Evolutionary conservation across 2,113 vertebrate species (phyloP).

Genomic region (Empidonax alnorum): DNA sequence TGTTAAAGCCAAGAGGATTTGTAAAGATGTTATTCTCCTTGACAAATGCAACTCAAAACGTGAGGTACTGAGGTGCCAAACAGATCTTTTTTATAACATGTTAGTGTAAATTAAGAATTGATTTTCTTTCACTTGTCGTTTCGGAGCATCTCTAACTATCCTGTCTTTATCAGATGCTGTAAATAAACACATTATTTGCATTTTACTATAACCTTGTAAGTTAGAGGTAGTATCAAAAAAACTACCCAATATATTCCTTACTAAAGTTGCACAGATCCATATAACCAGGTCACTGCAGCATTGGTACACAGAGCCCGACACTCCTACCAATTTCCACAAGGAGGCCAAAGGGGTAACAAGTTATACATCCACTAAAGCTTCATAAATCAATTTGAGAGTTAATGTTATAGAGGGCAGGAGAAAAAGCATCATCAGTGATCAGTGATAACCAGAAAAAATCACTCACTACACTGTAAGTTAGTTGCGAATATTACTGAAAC

Average conservation of each 20-base stretch:
- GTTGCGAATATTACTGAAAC: not conserved
- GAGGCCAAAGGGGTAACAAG: conserved; percentile 11
- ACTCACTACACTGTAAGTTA: not conserved
- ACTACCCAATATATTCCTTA: not conserved
- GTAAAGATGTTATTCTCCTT: not conserved
- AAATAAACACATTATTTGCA: not conserved
- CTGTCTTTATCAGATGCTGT: conserved; percentile 27
- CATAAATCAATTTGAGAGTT: conserved; percentile 65
- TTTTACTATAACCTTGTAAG: conserved; percentile 23
- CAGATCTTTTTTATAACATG: not conserved
- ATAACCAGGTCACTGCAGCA: conserved; percentile 28
- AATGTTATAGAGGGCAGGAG: conserved; percentile 16
- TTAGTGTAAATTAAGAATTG: conserved; percentile 49
- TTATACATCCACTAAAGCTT: conserved; percentile 19
- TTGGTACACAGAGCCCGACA: not conserved
- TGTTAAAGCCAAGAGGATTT: not conserved
- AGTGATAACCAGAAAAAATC: conserved; percentile 40
- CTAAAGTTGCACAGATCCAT: not conserved
- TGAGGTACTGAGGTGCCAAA: not conserved
- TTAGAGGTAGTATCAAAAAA: not conserved
- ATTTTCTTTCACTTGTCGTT: conserved; percentile 60
- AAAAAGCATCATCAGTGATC: conserved; percentile 17
- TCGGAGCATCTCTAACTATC: not conserved
- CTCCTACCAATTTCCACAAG: conserved; percentile 22
- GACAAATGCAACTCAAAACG: conserved; percentile 4